phyloP scores from a whole-genome alignment of 2,888 invertebrate species.

The Andrena dorsata region DNA sequence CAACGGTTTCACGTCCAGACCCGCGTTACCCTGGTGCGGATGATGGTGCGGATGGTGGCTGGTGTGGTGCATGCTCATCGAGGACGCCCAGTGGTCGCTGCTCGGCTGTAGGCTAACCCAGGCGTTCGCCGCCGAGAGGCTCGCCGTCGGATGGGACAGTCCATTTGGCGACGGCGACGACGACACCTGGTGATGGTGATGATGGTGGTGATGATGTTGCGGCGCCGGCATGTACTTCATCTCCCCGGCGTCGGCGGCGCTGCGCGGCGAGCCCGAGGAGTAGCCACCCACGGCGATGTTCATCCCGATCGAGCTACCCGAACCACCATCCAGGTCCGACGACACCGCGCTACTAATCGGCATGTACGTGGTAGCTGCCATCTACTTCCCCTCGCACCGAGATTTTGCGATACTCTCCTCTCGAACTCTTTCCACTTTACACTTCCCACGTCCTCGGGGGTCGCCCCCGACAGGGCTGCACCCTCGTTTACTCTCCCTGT shows the following conservation, averaged over 20 bases:
- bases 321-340: slow-evolving; percentile 90
- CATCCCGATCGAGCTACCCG: slow-evolving; percentile 89
- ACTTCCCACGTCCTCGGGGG: background rate
- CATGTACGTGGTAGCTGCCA: slow-evolving; percentile 98
- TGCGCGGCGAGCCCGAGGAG: slow-evolving; percentile 93
- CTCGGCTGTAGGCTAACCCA: slow-evolving; percentile 93
- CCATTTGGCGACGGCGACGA: slow-evolving; percentile 90
- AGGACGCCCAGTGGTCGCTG: slow-evolving; percentile 92
- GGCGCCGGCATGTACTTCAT: slow-evolving; percentile 96
- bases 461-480: slow-evolving; percentile 21
- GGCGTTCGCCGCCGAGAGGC: slow-evolving; percentile 89
- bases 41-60: slow-evolving; percentile 90
- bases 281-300: slow-evolving; percentile 91
- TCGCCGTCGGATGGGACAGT: slow-evolving; percentile 86
- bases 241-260: slow-evolving; percentile 94
- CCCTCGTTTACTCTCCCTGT: too few relatives aligned
- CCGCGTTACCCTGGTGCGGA: slow-evolving; percentile 88
- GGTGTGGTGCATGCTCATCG: slow-evolving; percentile 88
- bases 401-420: slow-evolving; percentile 83
- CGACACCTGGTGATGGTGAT: slow-evolving; percentile 89
- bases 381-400: slow-evolving; percentile 86
- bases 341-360: slow-evolving; percentile 91
- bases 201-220: slow-evolving; percentile 94
- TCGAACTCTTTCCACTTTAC: background rate
- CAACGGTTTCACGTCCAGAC: slow-evolving; percentile 91